Evolutionary conservation across 2,797 vertebrate species (phyloP), one percentile per base, ranked within the genome.

Genomic region (Picus viridis): DNA sequence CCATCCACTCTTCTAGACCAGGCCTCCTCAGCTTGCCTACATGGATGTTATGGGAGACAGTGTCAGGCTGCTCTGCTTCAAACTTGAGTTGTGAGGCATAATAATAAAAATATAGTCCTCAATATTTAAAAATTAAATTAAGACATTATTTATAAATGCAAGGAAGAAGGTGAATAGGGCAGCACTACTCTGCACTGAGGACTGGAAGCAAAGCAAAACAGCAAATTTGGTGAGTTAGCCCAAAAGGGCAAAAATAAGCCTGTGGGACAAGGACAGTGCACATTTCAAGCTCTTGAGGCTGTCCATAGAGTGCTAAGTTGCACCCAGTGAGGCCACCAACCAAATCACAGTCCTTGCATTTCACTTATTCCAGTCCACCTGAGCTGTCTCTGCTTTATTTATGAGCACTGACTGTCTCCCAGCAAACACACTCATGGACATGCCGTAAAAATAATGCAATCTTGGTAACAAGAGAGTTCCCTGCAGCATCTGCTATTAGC

Each of bases 61-160:
- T 20, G 19, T 13, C 12, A 24, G 49, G 45, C 69, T 76, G 76
- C 49, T 86, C 88, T 77, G 30, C 62, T 94, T 92, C 76, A 84
- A 56, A 84, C 59, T 51, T 32, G 45, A 76, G 47, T 53, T 62
- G 61, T 59, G 61, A 89, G 69, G 20, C 10, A 4, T 19, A 90
- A 86, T 51, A 59, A 57, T 27, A 54, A 22, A 47, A 84, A 45
- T 41, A 61, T 18, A 49, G 32, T 56, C 36, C 41, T 83, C 12
- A 9, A n/a, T 27, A 75, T 47, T 86, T 59, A 54, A 84, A 90
- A 53, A 86, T 39, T 26, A 95, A 94, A 91, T 61, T 9, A 94
- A 84, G 47, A 81, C 9, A n/a, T 81, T 83, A 86, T 88, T 93
- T 89, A 89, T 64, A 87, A 92, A 91, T 65, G 29, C 15, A 88